phyloP scores from a whole-genome alignment of 2,888 invertebrate species.

The Papilio gigon region DNA sequence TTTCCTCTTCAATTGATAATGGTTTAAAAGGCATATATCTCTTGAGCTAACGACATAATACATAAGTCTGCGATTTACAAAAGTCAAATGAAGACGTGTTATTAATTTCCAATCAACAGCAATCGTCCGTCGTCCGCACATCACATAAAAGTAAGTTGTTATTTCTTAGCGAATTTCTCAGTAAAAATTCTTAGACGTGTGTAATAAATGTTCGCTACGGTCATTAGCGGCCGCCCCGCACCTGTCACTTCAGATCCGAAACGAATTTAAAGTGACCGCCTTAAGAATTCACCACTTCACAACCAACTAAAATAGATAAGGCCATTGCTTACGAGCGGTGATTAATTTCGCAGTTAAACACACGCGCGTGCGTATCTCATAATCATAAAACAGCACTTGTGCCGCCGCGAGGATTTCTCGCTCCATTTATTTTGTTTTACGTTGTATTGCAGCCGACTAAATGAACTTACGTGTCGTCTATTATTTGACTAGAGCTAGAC shows the following conservation, averaged over 20 bases:
- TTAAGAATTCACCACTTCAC: conserved; percentile 41
- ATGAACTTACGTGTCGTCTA: conserved; percentile 51
- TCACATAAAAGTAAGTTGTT: conserved; percentile 34
- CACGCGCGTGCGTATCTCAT: conserved; percentile 64
- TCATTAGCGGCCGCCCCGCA: conserved; percentile 37
- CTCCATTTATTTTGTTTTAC: conserved; percentile 66
- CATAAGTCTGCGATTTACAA: background rate
- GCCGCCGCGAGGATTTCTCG: conserved; percentile 61
- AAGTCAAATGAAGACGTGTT: background rate
- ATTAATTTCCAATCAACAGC: conserved; percentile 10
- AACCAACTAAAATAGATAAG: conserved; percentile 46
- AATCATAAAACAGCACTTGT: conserved; percentile 67
- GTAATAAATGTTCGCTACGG: conserved; percentile 50
- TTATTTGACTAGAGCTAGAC: conserved; percentile 4
- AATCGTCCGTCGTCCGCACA: background rate
- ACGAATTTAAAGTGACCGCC: conserved; percentile 43
- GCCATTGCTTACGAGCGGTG: conserved; percentile 46
- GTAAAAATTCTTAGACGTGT: conserved; percentile 38
- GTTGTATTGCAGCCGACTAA: conserved; percentile 62
- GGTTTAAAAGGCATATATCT: too few species aligned
- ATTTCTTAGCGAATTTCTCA: conserved; percentile 32
- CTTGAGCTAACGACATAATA: too few species aligned
- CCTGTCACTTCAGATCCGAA: conserved; percentile 41
- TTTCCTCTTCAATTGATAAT: background rate
- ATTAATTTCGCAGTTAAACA: conserved; percentile 56